Percentiles rank a stretch among this genome's conserved stretches.
Evolutionary conservation across 2,113 vertebrate genomes (phyloP).

Genomic region (Periophthalmus modestus): DNA sequence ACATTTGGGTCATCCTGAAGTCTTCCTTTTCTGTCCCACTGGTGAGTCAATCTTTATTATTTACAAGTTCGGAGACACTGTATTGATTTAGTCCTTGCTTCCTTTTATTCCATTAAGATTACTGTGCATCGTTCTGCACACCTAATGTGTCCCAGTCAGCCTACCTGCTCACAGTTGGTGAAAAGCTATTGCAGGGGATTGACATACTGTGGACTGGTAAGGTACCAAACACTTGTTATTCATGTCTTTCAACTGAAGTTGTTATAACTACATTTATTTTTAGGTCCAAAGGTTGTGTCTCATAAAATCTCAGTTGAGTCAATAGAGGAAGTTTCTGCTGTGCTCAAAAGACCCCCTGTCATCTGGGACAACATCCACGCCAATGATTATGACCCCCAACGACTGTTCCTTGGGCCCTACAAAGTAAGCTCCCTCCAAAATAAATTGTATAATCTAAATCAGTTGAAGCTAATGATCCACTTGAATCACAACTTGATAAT

Average conservation of each 20-base stretch:
- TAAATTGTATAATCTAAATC: neutral
- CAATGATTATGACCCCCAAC: constrained; percentile 98
- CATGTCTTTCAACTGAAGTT: neutral
- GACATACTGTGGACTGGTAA: constrained; percentile 96
- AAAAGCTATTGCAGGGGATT: constrained; percentile 89
- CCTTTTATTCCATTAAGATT: constrained; percentile 77
- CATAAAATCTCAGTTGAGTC: constrained; percentile 96
- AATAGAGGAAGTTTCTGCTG: constrained; percentile 93
- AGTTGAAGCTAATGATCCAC: neutral
- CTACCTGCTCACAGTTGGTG: constrained; percentile 91
- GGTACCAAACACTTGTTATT: neutral
- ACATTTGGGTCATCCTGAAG: constrained; percentile 88
- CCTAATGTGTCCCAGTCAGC: constrained; percentile 89
- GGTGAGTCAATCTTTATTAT: constrained; percentile 66
- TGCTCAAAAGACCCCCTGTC: constrained; percentile 91
- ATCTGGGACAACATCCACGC: constrained; percentile 99
- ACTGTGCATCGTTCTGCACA: constrained; percentile 92
- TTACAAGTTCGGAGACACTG: too few species aligned
- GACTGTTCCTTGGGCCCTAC: constrained; percentile 92
- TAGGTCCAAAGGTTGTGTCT: constrained; percentile 98
- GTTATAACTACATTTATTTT: neutral
- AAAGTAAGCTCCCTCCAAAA: constrained; percentile 66
- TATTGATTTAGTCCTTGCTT: neutral
- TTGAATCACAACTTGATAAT: neutral
- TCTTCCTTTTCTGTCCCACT: constrained; percentile 97